Evolutionary conservation across 2,888 invertebrate genomes (phyloP).

Genomic region (Folsomia candida): DNA sequence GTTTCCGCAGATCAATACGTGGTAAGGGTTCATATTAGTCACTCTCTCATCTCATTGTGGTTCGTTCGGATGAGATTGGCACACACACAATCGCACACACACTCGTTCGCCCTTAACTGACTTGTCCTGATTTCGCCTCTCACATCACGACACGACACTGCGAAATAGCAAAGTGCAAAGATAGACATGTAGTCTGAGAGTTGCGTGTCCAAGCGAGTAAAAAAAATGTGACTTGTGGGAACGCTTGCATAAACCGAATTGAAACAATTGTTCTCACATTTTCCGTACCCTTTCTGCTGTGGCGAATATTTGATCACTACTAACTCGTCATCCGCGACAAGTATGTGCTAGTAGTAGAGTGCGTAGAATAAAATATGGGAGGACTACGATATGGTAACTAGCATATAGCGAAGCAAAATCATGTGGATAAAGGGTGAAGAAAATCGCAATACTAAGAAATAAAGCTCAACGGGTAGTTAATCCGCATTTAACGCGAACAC

Average conservation of each 20-base stretch:
- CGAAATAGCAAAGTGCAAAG: background rate
- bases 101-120: too few relatives aligned
- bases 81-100: too few relatives aligned
- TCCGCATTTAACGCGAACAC: too few relatives aligned
- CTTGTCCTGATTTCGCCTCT: background rate
- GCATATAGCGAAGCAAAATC: too few relatives aligned
- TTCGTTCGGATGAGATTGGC: background rate
- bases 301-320: background rate
- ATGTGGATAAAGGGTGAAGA: too few relatives aligned
- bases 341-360: too few relatives aligned
- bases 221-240: background rate
- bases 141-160: background rate
- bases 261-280: background rate
- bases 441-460: too few relatives aligned
- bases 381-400: too few relatives aligned
- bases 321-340: too few relatives aligned
- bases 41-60: background rate
- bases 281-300: background rate
- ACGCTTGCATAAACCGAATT: background rate
- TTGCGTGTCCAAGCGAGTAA: background rate
- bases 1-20: background rate
- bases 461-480: too few relatives aligned
- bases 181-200: background rate
- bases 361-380: too few relatives aligned
- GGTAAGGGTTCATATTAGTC: background rate